Conservation (phyloP, 2,888 invertebrate genomes). For the Microctonus brassicae region DNA sequence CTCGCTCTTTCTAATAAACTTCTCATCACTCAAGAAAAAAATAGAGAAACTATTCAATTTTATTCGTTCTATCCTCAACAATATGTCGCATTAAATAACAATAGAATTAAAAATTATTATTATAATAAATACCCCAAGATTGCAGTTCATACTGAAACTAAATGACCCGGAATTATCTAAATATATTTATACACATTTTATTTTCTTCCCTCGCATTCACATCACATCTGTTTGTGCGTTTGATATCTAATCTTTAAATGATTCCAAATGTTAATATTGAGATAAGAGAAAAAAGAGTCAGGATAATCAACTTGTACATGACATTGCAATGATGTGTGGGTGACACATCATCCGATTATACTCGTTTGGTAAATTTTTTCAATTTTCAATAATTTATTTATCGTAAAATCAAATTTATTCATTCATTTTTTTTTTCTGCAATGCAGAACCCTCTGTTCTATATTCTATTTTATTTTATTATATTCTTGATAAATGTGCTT, state of each 20-base stretch:
- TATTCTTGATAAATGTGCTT: too few species aligned
- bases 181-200: not conserved
- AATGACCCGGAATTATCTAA: not conserved
- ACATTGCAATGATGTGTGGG: not conserved
- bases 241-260: not conserved
- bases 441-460: too few species aligned
- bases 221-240: not conserved
- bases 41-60: not conserved
- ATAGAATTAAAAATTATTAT: too few species aligned
- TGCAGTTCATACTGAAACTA: too few species aligned
- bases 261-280: not conserved
- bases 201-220: not conserved
- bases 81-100: too few species aligned
- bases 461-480: too few species aligned
- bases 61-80: not conserved
- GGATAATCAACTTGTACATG: not conserved
- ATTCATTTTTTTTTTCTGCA: too few species aligned
- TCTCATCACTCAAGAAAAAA: not conserved
- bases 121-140: too few species aligned
- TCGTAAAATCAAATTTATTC: too few species aligned
- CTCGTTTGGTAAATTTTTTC: too few species aligned
- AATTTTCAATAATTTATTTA: too few species aligned
- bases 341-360: too few species aligned
- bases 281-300: not conserved
- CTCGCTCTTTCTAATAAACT: slow-evolving; percentile 3